Evolutionary conservation across 2,888 invertebrate species (phyloP), one percentile per base, ranked within the genome.

Genomic region (Amorpha juglandis): DNA sequence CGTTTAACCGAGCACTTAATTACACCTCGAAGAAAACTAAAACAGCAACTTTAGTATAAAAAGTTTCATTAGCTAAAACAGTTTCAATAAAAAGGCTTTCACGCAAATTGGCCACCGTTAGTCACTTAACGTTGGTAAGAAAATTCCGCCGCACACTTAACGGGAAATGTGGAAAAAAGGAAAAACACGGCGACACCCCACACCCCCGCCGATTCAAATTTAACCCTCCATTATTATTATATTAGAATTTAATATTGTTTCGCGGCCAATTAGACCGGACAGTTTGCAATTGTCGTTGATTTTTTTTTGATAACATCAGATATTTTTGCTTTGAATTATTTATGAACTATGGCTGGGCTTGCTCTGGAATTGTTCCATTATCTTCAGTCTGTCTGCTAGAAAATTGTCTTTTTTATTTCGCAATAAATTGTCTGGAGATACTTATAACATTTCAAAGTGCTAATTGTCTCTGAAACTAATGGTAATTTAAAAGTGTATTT

Each of bases 121-220:
- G 75, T 73, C 73, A 76, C 75, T 79, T 83, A 82, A 83, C 79
- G 79, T 75, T 69, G 76, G 80, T 71, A 77, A 79, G 78, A 81
- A 81, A 79, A 79, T 78, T 71, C 71, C 69, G 74, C 74, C 75
- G 77, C 79, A 79, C 78, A 79, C 78, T 80, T 81, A 76, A 81
- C 78, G 68, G 71, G 75, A 85, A 79, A 78, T 78, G 77, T 75
- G 73, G 77, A 79, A 77, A 75, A 35, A n/a, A 62, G 45, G 35
- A 47, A 47, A 58, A 47, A 12, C 16, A 19, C 21, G 12, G 14
- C 47, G 14, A 19, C 62, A 27, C 19, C 62, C 27, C 47, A 19
- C 50, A 42, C 62, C 45, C 52, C 64, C 14, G n/a, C 21, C 67
- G 67, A 69, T 72, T 72, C 71, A 73, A 76, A 76, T 74, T 74